phyloP scores from a whole-genome alignment of 2,888 invertebrate species.

The Lepetodrilus schrolli region DNA sequence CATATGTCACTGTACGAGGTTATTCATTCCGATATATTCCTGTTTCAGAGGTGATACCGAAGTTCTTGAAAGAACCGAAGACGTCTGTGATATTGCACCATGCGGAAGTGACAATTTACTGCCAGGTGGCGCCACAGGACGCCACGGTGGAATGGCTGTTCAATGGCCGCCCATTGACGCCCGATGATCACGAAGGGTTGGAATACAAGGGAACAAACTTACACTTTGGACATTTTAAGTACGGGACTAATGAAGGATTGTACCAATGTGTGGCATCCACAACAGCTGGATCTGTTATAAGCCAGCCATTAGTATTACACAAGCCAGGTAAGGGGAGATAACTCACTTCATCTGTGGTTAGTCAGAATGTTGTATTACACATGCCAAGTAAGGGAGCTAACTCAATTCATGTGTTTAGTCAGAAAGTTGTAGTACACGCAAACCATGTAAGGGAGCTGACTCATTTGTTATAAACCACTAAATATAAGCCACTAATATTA shows the following conservation, averaged over 20 bases:
- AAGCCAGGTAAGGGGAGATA: slow-evolving; percentile 7
- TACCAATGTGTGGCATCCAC: slow-evolving; percentile 31
- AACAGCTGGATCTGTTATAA: slow-evolving; percentile 8
- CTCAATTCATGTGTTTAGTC: too few species aligned
- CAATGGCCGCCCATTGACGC: slow-evolving; percentile 19
- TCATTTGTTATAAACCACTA: too few species aligned
- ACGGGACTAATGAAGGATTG: not conserved
- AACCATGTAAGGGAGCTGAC: too few species aligned
- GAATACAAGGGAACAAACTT: slow-evolving; percentile 4
- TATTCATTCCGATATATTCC: not conserved
- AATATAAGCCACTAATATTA: too few species aligned
- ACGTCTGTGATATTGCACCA: slow-evolving; percentile 16
- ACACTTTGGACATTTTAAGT: not conserved
- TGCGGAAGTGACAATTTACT: slow-evolving; percentile 19
- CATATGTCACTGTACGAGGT: too few species aligned
- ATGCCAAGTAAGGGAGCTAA: too few species aligned
- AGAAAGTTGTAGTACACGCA: too few species aligned
- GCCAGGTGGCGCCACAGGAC: slow-evolving; percentile 31
- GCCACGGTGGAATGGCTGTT: slow-evolving; percentile 35
- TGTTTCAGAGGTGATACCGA: slow-evolving; percentile 32
- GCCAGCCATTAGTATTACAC: slow-evolving; percentile 19
- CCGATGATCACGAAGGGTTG: not conserved
- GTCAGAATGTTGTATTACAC: too few species aligned
- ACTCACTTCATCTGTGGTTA: not conserved
- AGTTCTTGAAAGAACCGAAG: slow-evolving; percentile 32